These are phyloP conservation scores for Calosoma granatense DNA, from an alignment of 1,140 invertebrate genomes.

Conservation along the genomic window DNA sequence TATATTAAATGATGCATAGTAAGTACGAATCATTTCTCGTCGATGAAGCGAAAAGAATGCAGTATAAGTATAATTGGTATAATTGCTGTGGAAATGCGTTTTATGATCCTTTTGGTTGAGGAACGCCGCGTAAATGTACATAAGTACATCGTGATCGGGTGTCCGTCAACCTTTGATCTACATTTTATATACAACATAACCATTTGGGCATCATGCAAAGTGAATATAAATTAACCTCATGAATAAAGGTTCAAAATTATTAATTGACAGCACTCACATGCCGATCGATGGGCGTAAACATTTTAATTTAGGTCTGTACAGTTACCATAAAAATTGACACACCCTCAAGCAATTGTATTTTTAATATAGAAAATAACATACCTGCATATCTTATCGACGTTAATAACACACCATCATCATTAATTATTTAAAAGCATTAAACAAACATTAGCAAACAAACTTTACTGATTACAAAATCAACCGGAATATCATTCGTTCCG, in stretches of 20 bases:
- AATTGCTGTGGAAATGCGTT: no score
- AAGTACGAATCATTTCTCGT: no score
- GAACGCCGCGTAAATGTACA: no score
- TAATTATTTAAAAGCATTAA: neutral
- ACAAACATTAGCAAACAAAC: neutral
- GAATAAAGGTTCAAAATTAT: slow-evolving; percentile 3
- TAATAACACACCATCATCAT: neutral
- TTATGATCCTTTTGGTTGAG: no score
- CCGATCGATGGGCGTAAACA: slow-evolving; percentile 1
- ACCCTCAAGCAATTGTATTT: neutral
- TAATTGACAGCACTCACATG: slow-evolving; percentile 4
- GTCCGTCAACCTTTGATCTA: no score
- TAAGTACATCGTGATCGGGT: no score
- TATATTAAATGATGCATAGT: no score
- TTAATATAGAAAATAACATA: neutral
- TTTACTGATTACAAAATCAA: neutral
- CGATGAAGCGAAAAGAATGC: no score
- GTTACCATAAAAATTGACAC: neutral
- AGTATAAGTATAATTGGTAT: no score
- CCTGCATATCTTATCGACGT: neutral
- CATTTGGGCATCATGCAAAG: neutral
- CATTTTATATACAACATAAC: no score
- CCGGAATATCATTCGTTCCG: neutral
- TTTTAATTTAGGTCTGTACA: slow-evolving; percentile 7
- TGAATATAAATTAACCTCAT: slow-evolving; percentile 5